These are phyloP conservation scores for Portunus trituberculatus DNA, from an alignment of 1,140 invertebrate genomes.

Conservation along the genomic window DNA sequence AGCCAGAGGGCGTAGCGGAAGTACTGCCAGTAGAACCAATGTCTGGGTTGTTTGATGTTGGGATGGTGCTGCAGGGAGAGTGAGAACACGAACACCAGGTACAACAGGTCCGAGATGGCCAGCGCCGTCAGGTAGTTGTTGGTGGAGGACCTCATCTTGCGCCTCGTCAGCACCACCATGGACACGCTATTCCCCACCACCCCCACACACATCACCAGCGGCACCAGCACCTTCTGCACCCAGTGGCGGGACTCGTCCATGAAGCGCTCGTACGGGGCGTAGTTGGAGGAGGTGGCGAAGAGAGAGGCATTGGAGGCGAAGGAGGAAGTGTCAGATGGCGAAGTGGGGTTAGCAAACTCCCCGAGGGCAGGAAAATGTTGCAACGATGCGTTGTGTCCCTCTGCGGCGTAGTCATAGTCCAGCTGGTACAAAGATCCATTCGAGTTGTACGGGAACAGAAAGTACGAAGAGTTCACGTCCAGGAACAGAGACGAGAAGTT, in stretches of 20 bases:
- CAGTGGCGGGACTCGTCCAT: conserved; percentile 82
- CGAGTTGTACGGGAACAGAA: not conserved
- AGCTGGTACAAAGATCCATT: not conserved
- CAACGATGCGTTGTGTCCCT: conserved; percentile 27
- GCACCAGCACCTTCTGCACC: conserved; percentile 86
- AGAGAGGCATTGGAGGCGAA: not conserved
- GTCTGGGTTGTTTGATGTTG: conserved; percentile 81
- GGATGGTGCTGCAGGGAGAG: conserved; percentile 85
- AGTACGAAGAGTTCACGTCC: not conserved
- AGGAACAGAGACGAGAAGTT: not conserved
- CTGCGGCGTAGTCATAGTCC: not conserved
- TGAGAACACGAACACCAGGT: conserved; percentile 85
- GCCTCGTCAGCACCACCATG: conserved; percentile 87
- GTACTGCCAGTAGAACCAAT: conserved; percentile 83
- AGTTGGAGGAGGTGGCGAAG: not conserved
- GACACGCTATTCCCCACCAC: conserved; percentile 87
- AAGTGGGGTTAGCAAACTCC: not conserved
- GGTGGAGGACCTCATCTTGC: conserved; percentile 88
- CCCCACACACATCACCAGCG: conserved; percentile 86
- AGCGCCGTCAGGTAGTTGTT: conserved; percentile 88
- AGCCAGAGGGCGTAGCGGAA: conserved; percentile 84
- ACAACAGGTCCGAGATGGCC: conserved; percentile 87
- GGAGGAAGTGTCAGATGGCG: not conserved
- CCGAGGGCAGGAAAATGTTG: not conserved
- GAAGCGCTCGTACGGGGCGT: conserved; percentile 52